A percentile compares a stretch with the other conserved stretches of the same genome.
Conservation (phyloP, 1,140 invertebrate species). For the Homarus americanus region DNA sequence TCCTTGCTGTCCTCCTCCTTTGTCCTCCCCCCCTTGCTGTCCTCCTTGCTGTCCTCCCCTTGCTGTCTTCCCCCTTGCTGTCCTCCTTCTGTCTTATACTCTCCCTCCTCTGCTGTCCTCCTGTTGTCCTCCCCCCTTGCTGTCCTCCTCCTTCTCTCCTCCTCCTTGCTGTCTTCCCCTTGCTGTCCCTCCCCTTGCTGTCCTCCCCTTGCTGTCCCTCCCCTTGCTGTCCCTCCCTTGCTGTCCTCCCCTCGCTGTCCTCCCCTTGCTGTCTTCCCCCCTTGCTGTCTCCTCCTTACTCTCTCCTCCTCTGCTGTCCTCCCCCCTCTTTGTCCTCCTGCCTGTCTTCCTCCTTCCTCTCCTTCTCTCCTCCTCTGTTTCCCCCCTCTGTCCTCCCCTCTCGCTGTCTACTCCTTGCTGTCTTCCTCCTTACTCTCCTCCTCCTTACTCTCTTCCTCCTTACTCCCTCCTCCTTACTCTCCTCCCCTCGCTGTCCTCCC, state of each 20-base stretch:
- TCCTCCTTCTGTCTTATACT: neutral
- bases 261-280: no score
- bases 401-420: neutral
- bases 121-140: neutral
- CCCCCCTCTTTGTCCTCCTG: no score
- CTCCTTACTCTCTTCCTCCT: neutral
- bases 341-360: neutral
- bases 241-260: no score
- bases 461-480: neutral
- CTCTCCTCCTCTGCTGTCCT: no score
- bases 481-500: no score
- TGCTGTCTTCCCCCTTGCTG: neutral
- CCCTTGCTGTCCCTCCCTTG: no score
- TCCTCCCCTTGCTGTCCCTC: no score
- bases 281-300: no score
- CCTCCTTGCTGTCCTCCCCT: neutral
- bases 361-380: neutral
- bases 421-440: no score
- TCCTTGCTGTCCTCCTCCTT: neutral
- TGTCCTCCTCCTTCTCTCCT: no score
- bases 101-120: neutral
- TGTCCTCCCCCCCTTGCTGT: neutral
- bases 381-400: neutral
- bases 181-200: no score
- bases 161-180: no score